phyloP scores from a whole-genome alignment of 2,888 invertebrate species.

The Xestoiulus laeticollis region DNA sequence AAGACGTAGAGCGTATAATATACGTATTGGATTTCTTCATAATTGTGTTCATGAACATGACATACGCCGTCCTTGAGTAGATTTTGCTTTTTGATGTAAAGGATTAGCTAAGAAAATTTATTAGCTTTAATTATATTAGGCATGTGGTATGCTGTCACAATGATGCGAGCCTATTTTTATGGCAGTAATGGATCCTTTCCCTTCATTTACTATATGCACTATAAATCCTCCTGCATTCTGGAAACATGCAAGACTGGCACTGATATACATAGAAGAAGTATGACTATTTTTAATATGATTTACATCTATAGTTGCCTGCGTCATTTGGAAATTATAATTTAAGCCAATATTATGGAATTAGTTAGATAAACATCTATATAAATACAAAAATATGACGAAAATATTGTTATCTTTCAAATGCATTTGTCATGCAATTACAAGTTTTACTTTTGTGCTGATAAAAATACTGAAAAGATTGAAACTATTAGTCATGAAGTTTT shows the following conservation, averaged over 20 bases:
- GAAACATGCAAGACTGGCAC: neutral
- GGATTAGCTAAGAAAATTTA: conserved; percentile 8
- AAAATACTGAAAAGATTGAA: no score
- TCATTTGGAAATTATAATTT: neutral
- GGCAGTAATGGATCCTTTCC: neutral
- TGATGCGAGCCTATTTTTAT: neutral
- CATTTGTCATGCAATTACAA: no score
- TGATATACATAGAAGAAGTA: neutral
- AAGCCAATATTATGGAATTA: no score
- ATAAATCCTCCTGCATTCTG: neutral
- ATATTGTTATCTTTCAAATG: no score
- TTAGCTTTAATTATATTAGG: conserved; percentile 29
- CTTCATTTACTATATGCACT: neutral
- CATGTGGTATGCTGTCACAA: neutral
- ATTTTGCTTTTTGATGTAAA: neutral
- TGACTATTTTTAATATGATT: neutral
- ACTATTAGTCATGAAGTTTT: no score
- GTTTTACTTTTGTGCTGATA: no score
- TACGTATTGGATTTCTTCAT: neutral
- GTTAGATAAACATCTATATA: no score
- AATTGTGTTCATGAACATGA: neutral
- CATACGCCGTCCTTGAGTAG: neutral
- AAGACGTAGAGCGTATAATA: neutral
- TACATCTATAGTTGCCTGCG: neutral
- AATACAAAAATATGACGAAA: no score